These are phyloP conservation scores for Melikaiella ostensackeni DNA, from an alignment of 2,888 invertebrate species.

Conservation along the genomic window DNA sequence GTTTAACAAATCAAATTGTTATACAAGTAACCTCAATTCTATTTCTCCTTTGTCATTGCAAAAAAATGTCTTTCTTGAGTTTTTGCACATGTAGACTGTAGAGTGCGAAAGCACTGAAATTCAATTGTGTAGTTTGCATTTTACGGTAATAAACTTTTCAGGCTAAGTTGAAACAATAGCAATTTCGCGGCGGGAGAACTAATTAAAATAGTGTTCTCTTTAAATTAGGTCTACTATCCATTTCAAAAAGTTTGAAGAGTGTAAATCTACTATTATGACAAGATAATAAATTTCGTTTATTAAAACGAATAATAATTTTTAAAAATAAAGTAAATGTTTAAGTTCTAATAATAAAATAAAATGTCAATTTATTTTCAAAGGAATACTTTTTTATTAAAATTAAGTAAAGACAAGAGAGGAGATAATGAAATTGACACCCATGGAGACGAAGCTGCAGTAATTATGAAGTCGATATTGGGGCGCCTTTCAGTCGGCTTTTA, in stretches of 20 bases:
- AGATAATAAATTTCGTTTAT: not conserved
- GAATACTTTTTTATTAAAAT: not conserved
- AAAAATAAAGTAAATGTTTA: not conserved
- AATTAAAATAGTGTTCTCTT: not conserved
- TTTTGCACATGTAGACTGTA: not conserved
- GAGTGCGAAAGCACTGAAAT: not conserved
- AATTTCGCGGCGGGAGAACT: not conserved
- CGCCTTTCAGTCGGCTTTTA: not conserved
- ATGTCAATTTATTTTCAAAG: not conserved
- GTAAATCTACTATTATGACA: not conserved
- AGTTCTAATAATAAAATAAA: no score
- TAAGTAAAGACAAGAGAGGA: not conserved
- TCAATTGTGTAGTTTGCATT: not conserved
- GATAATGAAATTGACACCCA: not conserved
- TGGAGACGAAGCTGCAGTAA: not conserved
- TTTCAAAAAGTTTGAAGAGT: not conserved
- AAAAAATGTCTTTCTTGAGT: constrained; percentile 1
- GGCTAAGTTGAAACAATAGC: no score
- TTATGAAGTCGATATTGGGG: not conserved
- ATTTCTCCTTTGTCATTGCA: not conserved
- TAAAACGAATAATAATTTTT: not conserved
- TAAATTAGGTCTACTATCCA: not conserved
- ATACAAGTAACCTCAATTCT: not conserved
- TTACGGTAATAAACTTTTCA: not conserved
- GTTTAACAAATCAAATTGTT: not conserved